Evolutionary conservation across 53 echinoderm and acorn worm species (phyloP).

Genomic region (Patiria pectinifera): DNA sequence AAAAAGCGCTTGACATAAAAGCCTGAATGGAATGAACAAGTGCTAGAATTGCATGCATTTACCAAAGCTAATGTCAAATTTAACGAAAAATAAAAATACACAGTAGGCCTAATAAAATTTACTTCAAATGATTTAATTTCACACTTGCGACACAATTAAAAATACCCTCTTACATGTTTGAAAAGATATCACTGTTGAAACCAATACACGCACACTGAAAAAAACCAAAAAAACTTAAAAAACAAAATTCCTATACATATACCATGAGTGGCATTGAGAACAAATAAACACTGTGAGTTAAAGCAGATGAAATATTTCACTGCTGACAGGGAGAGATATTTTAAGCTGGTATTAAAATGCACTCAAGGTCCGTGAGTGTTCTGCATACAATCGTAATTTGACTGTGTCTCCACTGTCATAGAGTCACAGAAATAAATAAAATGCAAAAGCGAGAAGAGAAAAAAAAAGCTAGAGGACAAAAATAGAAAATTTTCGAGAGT

Average conservation of each 20-base stretch:
- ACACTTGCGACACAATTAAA: no score
- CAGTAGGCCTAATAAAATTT: no score
- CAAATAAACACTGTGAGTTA: background rate
- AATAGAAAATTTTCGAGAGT: background rate
- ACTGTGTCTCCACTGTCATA: background rate
- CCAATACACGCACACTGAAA: no score
- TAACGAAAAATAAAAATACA: no score
- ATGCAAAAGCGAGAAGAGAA: background rate
- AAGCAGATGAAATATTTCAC: background rate
- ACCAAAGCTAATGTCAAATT: no score
- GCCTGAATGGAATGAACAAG: no score
- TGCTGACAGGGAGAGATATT: background rate
- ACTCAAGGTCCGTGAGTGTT: background rate
- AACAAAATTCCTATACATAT: background rate
- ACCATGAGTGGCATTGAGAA: background rate
- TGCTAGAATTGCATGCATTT: no score
- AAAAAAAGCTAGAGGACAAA: background rate
- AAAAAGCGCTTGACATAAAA: no score
- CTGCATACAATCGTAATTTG: background rate
- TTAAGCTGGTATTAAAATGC: background rate
- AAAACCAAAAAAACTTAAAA: background rate
- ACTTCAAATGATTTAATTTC: no score
- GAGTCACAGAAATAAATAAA: background rate
- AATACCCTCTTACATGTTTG: no score
- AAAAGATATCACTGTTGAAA: no score